phyloP scores from a whole-genome alignment of 2,797 vertebrate genomes.

The Enteromius paludinosus region DNA sequence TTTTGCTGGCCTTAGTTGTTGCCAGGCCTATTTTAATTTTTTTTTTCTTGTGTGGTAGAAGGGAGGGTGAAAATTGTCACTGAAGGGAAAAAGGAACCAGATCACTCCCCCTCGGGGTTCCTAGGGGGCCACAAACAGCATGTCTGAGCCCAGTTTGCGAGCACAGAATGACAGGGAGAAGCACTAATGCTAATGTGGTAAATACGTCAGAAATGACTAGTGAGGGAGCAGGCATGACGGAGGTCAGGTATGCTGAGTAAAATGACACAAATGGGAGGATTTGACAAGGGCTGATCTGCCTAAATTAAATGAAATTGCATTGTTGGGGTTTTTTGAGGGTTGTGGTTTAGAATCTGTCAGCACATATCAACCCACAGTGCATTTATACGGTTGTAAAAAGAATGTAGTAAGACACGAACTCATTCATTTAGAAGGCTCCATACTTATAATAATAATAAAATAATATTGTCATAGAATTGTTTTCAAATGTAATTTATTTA shows the following conservation, averaged over 20 bases:
- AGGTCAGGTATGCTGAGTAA: conserved; percentile 27
- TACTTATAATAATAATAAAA: neutral
- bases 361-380: conserved; percentile 35
- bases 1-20: conserved; percentile 25
- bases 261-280: conserved; percentile 47
- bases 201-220: conserved; percentile 77
- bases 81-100: conserved; percentile 63
- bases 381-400: conserved; percentile 46
- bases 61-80: conserved; percentile 64
- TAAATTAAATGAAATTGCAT: conserved; percentile 60
- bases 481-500: neutral
- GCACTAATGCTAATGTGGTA: conserved; percentile 83
- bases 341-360: conserved; percentile 45
- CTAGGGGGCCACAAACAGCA: conserved; percentile 52
- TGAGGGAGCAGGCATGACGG: neutral
- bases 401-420: conserved; percentile 4
- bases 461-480: neutral
- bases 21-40: conserved; percentile 26
- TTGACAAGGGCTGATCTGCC: conserved; percentile 58
- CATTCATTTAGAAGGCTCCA: neutral
- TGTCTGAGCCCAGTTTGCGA: conserved; percentile 51
- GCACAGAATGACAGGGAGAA: conserved; percentile 73
- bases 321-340: conserved; percentile 16
- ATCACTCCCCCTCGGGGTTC: conserved; percentile 70
- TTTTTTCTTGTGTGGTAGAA: conserved; percentile 28